Conservation (phyloP, 2,888 invertebrate genomes). For the Trichogramma dendrolimi region DNA sequence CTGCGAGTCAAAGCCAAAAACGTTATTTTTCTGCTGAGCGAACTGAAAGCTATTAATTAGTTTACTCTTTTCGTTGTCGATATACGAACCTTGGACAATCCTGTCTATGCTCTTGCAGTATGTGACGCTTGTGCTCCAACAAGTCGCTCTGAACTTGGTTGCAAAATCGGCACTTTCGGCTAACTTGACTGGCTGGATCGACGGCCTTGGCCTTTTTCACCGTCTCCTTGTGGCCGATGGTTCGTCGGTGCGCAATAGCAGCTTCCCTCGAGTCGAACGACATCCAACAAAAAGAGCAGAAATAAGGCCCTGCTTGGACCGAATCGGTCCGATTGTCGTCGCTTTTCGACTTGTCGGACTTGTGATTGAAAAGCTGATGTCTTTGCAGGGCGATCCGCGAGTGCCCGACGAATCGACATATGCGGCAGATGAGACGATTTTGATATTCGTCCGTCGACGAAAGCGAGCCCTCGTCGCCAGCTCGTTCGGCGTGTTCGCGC, state of each 20-base stretch:
- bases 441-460: slow-evolving; percentile 66
- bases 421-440: slow-evolving; percentile 59
- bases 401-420: slow-evolving; percentile 60
- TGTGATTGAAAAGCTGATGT: slow-evolving; percentile 63
- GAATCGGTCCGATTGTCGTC: slow-evolving; percentile 13
- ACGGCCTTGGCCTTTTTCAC: slow-evolving; percentile 45
- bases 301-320: slow-evolving; percentile 51
- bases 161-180: slow-evolving; percentile 62
- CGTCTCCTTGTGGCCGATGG: slow-evolving; percentile 62
- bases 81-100: slow-evolving; percentile 60
- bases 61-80: no score
- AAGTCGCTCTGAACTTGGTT: slow-evolving; percentile 56
- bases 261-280: slow-evolving; percentile 61
- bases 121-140: slow-evolving; percentile 61
- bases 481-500: slow-evolving; percentile 58
- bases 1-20: slow-evolving; percentile 48
- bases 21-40: not conserved
- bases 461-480: slow-evolving; percentile 54
- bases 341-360: slow-evolving; percentile 29
- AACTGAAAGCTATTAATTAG: not conserved
- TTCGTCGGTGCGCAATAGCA: slow-evolving; percentile 65
- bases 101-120: slow-evolving; percentile 60
- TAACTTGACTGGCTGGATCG: slow-evolving; percentile 32
- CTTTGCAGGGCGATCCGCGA: slow-evolving; percentile 65
- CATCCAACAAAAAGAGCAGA: slow-evolving; percentile 66